phyloP scores from a whole-genome alignment of 1,140 invertebrate genomes.

The Chrysomallon squamiferum region DNA sequence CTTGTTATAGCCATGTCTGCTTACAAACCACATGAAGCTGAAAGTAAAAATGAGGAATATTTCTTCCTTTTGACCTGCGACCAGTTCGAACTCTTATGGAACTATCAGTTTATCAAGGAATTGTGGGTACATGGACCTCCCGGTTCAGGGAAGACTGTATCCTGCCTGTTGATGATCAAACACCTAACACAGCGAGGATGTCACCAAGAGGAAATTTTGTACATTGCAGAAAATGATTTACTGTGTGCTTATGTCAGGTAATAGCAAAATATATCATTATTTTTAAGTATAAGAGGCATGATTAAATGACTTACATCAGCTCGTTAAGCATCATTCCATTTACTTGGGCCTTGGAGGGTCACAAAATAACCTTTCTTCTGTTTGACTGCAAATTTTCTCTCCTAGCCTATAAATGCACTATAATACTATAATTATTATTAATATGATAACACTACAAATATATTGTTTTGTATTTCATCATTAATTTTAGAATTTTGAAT shows the following conservation, averaged over 20 bases:
- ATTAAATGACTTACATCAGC: not conserved
- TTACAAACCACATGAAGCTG: conserved; percentile 29
- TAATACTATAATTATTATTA: too few species aligned
- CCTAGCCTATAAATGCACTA: too few species aligned
- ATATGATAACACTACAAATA: too few species aligned
- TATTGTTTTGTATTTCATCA: too few species aligned
- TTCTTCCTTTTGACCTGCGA: conserved; percentile 49
- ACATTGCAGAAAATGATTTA: conserved; percentile 46
- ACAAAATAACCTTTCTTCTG: not conserved
- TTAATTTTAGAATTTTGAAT: too few species aligned
- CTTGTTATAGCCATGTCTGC: conserved; percentile 38
- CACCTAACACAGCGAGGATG: conserved; percentile 37
- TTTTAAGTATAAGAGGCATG: not conserved
- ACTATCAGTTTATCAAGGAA: conserved; percentile 45
- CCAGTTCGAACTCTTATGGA: conserved; percentile 51
- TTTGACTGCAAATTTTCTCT: too few species aligned
- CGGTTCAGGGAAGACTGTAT: conserved; percentile 48
- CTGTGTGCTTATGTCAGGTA: conserved; percentile 51
- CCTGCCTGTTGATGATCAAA: conserved; percentile 44
- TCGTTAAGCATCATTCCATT: not conserved
- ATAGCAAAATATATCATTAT: not conserved
- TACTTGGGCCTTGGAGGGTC: not conserved
- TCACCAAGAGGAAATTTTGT: conserved; percentile 28
- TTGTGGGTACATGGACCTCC: conserved; percentile 53
- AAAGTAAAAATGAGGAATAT: conserved; percentile 20